Percentiles rank a stretch among this genome's conserved stretches.
These are phyloP conservation scores for Xenentodon cancila DNA, from an alignment of 2,797 vertebrate genomes.

Conservation along the genomic window DNA sequence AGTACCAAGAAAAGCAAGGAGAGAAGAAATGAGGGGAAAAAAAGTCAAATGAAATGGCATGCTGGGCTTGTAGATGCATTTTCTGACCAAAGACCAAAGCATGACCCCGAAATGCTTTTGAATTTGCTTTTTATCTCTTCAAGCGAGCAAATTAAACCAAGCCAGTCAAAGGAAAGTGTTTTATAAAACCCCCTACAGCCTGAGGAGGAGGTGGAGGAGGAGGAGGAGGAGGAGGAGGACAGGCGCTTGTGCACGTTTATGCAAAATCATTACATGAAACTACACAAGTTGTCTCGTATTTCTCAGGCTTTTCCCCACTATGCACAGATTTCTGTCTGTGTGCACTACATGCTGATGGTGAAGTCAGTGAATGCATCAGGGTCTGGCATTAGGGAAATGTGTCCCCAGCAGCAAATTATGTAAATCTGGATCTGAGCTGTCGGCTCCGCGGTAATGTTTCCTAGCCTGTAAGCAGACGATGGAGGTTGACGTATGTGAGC, in stretches of 20 bases:
- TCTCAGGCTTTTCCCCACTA: not conserved
- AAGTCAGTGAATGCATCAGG: conserved; percentile 23
- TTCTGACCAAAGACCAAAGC: not conserved
- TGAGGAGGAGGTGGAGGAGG: conserved; percentile 6
- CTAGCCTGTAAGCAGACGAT: conserved; percentile 11
- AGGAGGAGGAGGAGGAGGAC: not conserved
- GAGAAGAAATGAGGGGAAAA: no score
- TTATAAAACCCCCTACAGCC: not conserved
- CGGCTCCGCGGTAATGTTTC: not conserved
- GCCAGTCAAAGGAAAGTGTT: not conserved
- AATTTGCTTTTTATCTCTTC: not conserved
- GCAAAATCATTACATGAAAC: not conserved
- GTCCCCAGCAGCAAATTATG: conserved; percentile 23
- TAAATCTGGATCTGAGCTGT: conserved; percentile 27
- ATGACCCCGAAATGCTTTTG: not conserved
- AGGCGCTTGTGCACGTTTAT: not conserved
- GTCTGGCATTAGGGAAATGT: conserved; percentile 26
- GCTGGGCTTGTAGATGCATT: not conserved
- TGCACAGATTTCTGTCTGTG: conserved; percentile 11
- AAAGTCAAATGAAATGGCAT: no score
- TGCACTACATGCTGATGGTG: not conserved
- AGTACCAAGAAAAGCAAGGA: no score
- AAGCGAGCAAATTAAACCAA: not conserved
- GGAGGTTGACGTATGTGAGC: not conserved
- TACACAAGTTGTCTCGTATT: conserved; percentile 15